Evolutionary conservation across 2,113 vertebrate species (phyloP), one percentile per base, ranked within the genome.

Genomic region (Oplegnathus fasciatus): DNA sequence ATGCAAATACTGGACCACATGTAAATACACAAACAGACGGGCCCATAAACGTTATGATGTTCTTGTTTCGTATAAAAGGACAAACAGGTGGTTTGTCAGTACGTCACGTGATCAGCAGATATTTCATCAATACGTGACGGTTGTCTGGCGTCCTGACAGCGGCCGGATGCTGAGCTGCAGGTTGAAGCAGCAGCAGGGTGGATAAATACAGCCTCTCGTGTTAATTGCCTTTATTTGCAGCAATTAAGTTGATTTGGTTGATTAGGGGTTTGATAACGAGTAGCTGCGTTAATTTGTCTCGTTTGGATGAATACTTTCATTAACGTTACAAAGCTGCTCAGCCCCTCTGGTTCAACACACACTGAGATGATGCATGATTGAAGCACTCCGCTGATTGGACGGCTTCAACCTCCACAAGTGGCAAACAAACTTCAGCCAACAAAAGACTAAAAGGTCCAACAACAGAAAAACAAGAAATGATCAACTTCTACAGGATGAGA

Each of bases 281-380:
- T 8, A 55, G 75, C 54, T 68, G 75, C 18, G 80, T 80, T 86
- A 82, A 90, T 89, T 89, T 20, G 75, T 65, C 61, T 80, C 68
- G 17, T 91, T 82, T 87, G 68, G 80, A 84, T 87, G 84, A 94
- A 92, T 80, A 90, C 77, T 66, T 34, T 88, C 18, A 86, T 89
- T 83, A 85, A 65, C 44, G 4, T 64, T 22, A 9, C 1, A 0
- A 44, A 65, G 72, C 67, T 5, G 13, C 34, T 58, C 76, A 64
- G 65, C 73, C 57, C 52, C 65, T 1, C 64, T 62, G 71, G 79
- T 82, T 55, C 22, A 44, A 5, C 64, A 20, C 72, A 83, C 77
- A 69, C 74, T 7, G 78, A 66, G 76, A 18, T 37, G 77, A n/a
- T 1, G 44, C 42, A 8, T 65, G 71, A 78, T 64, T 86, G 85